Evolutionary conservation across 2,797 vertebrate genomes (phyloP).

Genomic region (Melanotaenia pygmaea): DNA sequence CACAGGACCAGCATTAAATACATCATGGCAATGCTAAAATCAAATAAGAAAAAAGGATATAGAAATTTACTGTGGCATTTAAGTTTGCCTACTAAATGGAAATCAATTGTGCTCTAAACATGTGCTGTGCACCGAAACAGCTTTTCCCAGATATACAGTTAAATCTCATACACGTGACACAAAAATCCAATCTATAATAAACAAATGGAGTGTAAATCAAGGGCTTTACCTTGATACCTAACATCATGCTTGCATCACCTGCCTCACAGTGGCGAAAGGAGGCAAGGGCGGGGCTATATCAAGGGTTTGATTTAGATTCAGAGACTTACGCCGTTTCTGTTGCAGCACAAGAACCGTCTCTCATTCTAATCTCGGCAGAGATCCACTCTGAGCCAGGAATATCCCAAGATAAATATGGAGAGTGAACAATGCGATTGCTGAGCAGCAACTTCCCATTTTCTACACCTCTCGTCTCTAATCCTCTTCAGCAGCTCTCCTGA

Average conservation of each 20-base stretch:
- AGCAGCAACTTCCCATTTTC: conserved; percentile 82
- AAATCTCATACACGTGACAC: conserved; percentile 9
- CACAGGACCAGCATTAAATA: conserved; percentile 11
- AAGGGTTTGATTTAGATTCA: conserved; percentile 78
- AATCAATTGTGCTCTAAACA: conserved; percentile 20
- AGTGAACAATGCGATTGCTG: conserved; percentile 86
- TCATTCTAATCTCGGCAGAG: conserved; percentile 83
- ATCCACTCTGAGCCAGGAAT: conserved; percentile 84
- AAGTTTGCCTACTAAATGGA: conserved; percentile 14
- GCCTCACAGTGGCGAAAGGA: conserved; percentile 46
- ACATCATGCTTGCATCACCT: conserved; percentile 71
- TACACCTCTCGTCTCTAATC: conserved; percentile 81
- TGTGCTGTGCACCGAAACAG: conserved; percentile 14
- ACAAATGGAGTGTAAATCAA: conserved; percentile 33
- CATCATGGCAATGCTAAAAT: conserved; percentile 11
- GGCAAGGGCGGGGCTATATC: conserved; percentile 65
- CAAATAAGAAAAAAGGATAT: conserved; percentile 10
- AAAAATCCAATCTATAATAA: conserved; percentile 37
- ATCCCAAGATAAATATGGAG: conserved; percentile 87
- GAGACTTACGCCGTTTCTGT: conserved; percentile 79
- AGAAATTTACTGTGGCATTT: not conserved
- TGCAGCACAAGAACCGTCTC: conserved; percentile 79
- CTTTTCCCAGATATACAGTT: conserved; percentile 22
- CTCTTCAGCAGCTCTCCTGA: conserved; percentile 83
- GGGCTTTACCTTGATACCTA: conserved; percentile 49